Conservation (phyloP, 2,888 invertebrate genomes). For the Meteorus colon region DNA sequence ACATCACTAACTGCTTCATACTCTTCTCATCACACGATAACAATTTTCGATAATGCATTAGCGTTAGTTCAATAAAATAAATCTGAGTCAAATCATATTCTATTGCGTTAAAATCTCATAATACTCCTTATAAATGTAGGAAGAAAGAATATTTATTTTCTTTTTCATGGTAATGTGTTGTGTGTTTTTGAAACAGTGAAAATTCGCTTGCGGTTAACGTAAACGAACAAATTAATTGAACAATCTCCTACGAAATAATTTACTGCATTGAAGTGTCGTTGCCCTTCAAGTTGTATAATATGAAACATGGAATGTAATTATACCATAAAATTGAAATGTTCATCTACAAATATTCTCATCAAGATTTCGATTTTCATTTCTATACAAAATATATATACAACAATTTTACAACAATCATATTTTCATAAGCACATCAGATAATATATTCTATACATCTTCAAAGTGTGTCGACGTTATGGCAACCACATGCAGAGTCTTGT, state of each 20-base stretch:
- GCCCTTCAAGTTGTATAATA: too few species aligned
- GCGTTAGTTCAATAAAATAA: conserved; percentile 57
- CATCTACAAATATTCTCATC: too few species aligned
- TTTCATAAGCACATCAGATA: not conserved
- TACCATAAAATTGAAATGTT: not conserved
- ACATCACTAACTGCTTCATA: not conserved
- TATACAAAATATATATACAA: too few species aligned
- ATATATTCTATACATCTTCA: not conserved
- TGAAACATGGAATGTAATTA: too few species aligned
- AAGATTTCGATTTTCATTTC: too few species aligned
- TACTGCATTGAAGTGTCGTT: too few species aligned
- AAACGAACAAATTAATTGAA: too few species aligned
- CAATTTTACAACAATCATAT: not conserved
- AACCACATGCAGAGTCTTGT: not conserved
- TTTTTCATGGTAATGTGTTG: too few species aligned
- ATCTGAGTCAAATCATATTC: conserved; percentile 66
- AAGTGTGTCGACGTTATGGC: conserved; percentile 2
- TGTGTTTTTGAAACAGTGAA: too few species aligned
- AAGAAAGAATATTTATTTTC: not conserved
- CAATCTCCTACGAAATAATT: too few species aligned
- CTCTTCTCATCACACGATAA: conserved; percentile 29
- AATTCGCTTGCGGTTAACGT: too few species aligned
- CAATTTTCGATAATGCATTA: conserved; percentile 46
- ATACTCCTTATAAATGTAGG: not conserved
- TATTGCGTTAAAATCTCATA: conserved; percentile 50